A percentile compares a stretch with the other conserved stretches of the same genome.
Conservation (phyloP, 2,113 vertebrate genomes). For the Bambusicola thoracicus region DNA sequence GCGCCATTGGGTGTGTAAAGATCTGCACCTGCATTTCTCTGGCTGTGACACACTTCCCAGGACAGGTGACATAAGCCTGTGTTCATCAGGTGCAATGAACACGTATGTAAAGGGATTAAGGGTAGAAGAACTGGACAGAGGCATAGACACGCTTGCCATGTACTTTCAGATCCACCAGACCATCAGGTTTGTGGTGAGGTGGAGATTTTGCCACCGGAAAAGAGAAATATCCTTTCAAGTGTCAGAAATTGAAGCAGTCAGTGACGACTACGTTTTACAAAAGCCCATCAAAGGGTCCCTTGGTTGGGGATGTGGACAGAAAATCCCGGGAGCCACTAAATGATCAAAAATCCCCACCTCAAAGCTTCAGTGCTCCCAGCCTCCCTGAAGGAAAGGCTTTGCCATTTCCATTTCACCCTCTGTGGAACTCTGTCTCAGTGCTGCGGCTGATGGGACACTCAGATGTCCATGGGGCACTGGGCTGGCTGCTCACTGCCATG, state of each 20-base stretch:
- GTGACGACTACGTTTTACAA: neutral
- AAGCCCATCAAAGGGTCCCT: neutral
- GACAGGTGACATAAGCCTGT: neutral
- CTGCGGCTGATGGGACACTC: neutral
- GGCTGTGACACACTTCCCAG: neutral
- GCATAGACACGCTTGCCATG: neutral
- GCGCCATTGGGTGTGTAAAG: accelerated
- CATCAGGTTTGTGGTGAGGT: neutral
- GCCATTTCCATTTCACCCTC: neutral
- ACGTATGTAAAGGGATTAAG: neutral
- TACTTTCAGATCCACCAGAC: neutral
- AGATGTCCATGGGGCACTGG: neutral
- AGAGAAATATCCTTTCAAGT: neutral
- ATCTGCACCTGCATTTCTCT: neutral
- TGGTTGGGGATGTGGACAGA: neutral
- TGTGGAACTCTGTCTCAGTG: neutral
- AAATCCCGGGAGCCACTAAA: neutral
- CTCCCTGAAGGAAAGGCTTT: neutral
- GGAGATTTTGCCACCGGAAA: neutral
- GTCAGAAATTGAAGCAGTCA: neutral
- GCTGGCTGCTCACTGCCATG: accelerated
- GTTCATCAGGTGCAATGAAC: neutral
- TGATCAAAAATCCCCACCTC: neutral
- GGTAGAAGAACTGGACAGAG: neutral
- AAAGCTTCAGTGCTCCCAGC: neutral